Evolutionary conservation across 2,797 vertebrate genomes (phyloP).

Genomic region (Clarias laeviceps): DNA sequence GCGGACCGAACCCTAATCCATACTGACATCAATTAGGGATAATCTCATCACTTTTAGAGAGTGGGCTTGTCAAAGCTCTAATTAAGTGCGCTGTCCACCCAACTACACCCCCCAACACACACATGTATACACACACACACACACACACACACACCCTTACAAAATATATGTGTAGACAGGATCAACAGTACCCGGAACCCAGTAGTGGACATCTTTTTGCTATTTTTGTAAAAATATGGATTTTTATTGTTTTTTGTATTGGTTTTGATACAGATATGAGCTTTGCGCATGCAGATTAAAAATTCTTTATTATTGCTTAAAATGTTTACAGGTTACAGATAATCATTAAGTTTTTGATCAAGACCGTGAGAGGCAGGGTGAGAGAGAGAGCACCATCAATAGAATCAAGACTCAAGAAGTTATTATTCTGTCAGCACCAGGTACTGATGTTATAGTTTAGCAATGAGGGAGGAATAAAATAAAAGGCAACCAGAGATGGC

Average conservation of each 20-base stretch:
- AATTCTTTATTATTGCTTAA: neutral
- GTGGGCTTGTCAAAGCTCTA: slow-evolving; percentile 88
- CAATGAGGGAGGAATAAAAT: neutral
- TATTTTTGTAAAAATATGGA: slow-evolving; percentile 58
- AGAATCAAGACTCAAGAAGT: neutral
- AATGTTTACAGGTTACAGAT: no score
- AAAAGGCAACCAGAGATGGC: neutral
- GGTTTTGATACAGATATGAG: neutral
- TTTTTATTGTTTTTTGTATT: slow-evolving; percentile 32
- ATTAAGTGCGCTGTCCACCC: slow-evolving; percentile 83
- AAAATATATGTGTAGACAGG: slow-evolving; percentile 73
- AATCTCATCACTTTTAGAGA: slow-evolving; percentile 92
- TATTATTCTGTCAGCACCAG: neutral
- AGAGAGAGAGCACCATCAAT: neutral
- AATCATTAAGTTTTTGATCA: neutral
- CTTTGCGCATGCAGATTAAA: no score
- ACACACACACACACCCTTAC: no score
- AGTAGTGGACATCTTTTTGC: slow-evolving; percentile 78
- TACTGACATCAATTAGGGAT: slow-evolving; percentile 92
- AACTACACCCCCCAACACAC: slow-evolving; percentile 69
- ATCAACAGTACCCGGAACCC: slow-evolving; percentile 77
- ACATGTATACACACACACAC: no score
- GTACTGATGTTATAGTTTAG: neutral
- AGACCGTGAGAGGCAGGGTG: neutral
- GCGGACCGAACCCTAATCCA: slow-evolving; percentile 85